These are phyloP conservation scores for Xanthia icteritia DNA, from an alignment of 2,888 invertebrate species.

Conservation along the genomic window DNA sequence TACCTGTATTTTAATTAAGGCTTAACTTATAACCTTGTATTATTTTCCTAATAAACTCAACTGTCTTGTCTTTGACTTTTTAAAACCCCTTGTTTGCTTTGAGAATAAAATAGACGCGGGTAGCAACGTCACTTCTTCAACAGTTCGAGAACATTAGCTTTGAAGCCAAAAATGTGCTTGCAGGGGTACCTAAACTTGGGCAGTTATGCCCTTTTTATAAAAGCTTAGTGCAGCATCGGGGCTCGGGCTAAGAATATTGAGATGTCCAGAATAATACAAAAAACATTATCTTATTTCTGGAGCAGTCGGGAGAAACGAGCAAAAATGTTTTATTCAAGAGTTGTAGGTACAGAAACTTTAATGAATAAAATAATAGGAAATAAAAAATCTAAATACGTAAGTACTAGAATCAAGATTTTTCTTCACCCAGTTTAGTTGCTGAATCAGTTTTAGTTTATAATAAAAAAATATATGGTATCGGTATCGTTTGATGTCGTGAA, in stretches of 20 bases:
- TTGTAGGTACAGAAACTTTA: not conserved
- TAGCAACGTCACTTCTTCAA: not conserved
- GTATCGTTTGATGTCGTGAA: conserved; percentile 45
- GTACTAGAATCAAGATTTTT: not conserved
- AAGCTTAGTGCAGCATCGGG: not conserved
- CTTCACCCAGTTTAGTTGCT: conserved; percentile 18
- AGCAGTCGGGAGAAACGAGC: not conserved
- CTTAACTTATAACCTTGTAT: conserved; percentile 47
- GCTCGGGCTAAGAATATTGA: not conserved
- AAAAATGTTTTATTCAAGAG: not conserved
- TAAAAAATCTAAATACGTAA: not conserved
- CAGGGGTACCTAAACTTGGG: not conserved
- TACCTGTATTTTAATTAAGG: conserved; percentile 42
- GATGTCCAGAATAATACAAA: not conserved
- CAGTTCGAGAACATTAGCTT: not conserved
- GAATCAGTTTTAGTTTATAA: conserved; percentile 28
- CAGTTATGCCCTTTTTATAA: not conserved
- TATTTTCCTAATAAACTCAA: conserved; percentile 14
- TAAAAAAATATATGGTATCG: conserved; percentile 36
- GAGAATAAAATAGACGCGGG: not conserved
- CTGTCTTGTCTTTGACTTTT: not conserved
- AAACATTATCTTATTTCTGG: not conserved
- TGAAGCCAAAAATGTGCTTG: not conserved
- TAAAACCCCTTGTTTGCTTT: not conserved
- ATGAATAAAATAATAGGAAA: conserved; percentile 12